phyloP scores from a whole-genome alignment of 2,113 vertebrate species.

The Lontra canadensis region DNA sequence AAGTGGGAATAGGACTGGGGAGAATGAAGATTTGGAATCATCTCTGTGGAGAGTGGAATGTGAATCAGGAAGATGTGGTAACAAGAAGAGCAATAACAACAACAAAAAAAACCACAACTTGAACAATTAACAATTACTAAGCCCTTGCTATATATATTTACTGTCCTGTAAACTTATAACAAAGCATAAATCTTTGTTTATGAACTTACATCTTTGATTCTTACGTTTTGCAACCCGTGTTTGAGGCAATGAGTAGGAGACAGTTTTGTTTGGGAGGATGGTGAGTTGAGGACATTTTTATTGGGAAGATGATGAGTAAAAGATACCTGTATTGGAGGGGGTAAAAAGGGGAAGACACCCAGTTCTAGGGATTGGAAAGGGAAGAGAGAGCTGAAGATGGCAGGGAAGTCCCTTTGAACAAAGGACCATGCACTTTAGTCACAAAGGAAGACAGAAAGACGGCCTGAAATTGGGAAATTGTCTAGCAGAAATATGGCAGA shows the following conservation, averaged over 20 bases:
- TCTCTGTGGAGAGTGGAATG: background rate
- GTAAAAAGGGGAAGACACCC: no score
- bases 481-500: background rate
- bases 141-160: background rate
- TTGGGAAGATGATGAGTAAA: background rate
- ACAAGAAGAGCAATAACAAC: background rate
- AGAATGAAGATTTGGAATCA: background rate
- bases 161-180: background rate
- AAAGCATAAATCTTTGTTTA: background rate
- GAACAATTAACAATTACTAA: background rate
- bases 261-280: background rate
- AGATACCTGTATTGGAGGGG: background rate
- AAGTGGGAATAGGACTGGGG: background rate
- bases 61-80: background rate
- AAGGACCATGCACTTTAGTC: background rate
- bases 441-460: background rate
- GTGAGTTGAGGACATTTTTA: background rate
- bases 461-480: background rate
- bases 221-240: background rate
- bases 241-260: background rate
- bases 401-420: background rate
- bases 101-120: background rate
- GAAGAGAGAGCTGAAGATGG: background rate
- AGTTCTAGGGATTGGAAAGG: background rate
- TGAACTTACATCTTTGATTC: background rate